Conservation (phyloP, 1,140 invertebrate genomes). For the Sarcophaga bullata region DNA sequence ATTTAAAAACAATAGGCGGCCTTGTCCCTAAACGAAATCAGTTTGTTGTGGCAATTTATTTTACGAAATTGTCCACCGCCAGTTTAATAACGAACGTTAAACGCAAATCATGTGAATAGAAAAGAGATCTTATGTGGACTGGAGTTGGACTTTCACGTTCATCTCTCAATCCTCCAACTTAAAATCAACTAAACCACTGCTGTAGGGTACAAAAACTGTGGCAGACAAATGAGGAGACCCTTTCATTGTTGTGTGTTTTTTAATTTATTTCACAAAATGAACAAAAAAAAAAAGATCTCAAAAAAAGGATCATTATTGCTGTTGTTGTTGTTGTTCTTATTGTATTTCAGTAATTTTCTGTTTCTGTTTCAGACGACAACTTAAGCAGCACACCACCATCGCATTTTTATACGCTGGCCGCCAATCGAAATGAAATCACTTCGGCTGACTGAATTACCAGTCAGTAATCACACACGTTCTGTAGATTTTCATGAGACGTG, state of each 20-base stretch:
- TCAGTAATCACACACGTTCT: conserved; percentile 36
- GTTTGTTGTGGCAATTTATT: too few species aligned
- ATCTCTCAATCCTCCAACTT: too few species aligned
- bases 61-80: too few species aligned
- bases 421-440: conserved; percentile 38
- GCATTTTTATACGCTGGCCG: conserved; percentile 13
- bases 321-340: conserved; percentile 6
- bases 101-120: too few species aligned
- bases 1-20: too few species aligned
- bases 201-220: not conserved
- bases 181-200: too few species aligned
- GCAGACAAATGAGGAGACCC: conserved; percentile 18
- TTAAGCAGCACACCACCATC: conserved; percentile 13
- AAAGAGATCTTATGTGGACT: too few species aligned
- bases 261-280: conserved; percentile 26
- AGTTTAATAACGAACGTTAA: too few species aligned
- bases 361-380: conserved; percentile 19
- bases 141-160: too few species aligned
- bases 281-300: not conserved
- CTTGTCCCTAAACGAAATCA: too few species aligned
- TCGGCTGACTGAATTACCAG: conserved; percentile 22
- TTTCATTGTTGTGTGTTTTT: conserved; percentile 12
- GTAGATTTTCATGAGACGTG: conserved; percentile 21
- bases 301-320: conserved; percentile 19
- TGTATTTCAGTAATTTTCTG: too few species aligned